Conservation (phyloP, 1,140 invertebrate genomes). For the Calosoma granatense region DNA sequence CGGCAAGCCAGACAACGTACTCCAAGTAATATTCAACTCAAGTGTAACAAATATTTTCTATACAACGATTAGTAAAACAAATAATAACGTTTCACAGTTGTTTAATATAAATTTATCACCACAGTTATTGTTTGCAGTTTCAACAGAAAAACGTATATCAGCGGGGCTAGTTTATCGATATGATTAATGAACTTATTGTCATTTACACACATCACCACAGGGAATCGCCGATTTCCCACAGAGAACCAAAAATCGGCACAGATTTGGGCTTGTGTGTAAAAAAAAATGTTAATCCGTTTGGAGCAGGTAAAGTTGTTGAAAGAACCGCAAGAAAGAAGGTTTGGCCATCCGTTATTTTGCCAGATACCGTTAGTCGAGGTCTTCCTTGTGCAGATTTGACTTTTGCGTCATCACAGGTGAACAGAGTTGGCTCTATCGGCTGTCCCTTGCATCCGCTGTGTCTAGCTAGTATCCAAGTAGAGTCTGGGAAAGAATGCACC, state of each 20-base stretch:
- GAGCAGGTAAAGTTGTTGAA: not conserved
- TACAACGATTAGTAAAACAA: not conserved
- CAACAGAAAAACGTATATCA: not conserved
- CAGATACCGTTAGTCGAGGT: not conserved
- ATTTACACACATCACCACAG: not conserved
- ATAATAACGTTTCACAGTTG: not conserved
- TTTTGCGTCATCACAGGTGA: not conserved
- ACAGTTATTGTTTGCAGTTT: not conserved
- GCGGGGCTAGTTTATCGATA: not conserved
- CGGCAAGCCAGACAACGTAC: too few species aligned
- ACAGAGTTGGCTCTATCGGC: too few species aligned
- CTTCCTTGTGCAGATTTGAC: not conserved
- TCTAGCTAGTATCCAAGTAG: too few species aligned
- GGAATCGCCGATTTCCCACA: not conserved
- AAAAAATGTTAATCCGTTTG: not conserved
- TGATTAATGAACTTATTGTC: not conserved
- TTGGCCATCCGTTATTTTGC: too few species aligned
- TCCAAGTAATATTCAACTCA: too few species aligned
- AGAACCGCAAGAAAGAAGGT: not conserved
- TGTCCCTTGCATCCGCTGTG: too few species aligned
- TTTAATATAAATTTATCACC: not conserved
- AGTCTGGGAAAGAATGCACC: not conserved
- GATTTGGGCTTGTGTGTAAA: not conserved
- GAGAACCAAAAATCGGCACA: not conserved
- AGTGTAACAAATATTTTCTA: not conserved